These are phyloP conservation scores for Aepyceros melampus DNA, from an alignment of 2,113 vertebrate species.

Conservation along the genomic window DNA sequence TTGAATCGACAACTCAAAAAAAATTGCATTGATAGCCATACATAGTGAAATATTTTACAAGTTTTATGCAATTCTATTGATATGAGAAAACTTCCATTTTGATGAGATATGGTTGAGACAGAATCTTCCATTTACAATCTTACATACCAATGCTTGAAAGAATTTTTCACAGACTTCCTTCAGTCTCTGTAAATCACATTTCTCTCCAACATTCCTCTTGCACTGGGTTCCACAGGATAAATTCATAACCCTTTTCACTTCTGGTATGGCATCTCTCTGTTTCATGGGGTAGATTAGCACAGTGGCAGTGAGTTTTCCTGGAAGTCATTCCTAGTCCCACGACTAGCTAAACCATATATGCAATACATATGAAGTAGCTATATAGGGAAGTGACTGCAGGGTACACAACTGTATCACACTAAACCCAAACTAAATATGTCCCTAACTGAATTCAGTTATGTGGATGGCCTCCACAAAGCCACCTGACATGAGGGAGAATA, in stretches of 20 bases:
- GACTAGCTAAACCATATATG: neutral
- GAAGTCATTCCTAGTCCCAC: neutral
- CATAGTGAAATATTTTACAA: neutral
- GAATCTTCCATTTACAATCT: neutral
- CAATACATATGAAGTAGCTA: neutral
- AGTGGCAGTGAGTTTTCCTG: neutral
- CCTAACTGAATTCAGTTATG: neutral
- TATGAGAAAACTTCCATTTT: neutral
- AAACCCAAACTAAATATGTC: neutral
- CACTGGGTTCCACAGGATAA: neutral
- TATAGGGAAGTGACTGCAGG: neutral
- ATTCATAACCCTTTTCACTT: neutral
- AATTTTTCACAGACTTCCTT: neutral
- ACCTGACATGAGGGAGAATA: neutral
- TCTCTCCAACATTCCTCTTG: neutral
- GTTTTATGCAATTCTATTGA: neutral
- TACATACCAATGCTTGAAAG: neutral
- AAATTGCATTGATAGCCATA: neutral
- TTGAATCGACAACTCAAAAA: neutral
- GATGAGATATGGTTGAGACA: neutral
- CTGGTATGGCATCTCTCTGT: neutral
- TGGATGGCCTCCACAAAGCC: neutral
- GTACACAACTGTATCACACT: neutral
- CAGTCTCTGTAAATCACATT: neutral
- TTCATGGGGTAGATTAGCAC: neutral